These are phyloP conservation scores for Pseudoatta argentina DNA, from an alignment of 1,140 invertebrate genomes.

Conservation along the genomic window DNA sequence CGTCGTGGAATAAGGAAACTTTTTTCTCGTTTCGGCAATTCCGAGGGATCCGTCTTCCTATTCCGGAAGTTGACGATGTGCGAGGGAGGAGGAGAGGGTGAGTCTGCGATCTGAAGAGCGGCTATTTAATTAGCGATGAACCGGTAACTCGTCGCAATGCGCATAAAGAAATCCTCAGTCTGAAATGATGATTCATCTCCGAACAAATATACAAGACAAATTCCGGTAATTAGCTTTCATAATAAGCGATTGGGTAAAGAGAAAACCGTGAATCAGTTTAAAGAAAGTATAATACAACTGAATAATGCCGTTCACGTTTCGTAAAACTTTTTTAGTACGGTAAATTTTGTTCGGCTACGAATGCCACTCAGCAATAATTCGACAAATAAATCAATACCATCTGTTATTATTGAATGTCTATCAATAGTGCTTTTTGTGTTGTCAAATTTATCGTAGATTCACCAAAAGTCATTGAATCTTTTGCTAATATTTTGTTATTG, in stretches of 20 bases:
- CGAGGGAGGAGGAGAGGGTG: not conserved
- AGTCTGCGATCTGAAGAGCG: not conserved
- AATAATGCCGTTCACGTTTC: constrained; percentile 2
- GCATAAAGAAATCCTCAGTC: constrained; percentile 12
- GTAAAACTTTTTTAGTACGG: constrained; percentile 35
- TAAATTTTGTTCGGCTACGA: constrained; percentile 6
- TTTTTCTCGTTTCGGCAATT: constrained; percentile 58
- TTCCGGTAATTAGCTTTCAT: constrained; percentile 68
- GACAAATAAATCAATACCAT: not conserved
- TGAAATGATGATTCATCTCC: constrained; percentile 19
- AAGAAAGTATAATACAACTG: not conserved
- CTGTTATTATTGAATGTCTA: not conserved
- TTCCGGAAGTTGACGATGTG: constrained; percentile 62
- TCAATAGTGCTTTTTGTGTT: not conserved
- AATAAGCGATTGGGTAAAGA: constrained; percentile 20
- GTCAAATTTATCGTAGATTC: not conserved
- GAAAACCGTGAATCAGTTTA: not conserved
- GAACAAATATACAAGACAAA: constrained; percentile 43
- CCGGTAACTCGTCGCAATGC: constrained; percentile 16
- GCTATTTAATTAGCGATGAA: constrained; percentile 69
- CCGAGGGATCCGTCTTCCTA: constrained; percentile 9
- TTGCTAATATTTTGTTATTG: not conserved
- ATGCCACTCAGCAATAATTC: constrained; percentile 18
- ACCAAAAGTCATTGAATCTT: constrained; percentile 17
- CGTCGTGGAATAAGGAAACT: constrained; percentile 66